Evolutionary conservation across 30 jellyfish, hydroid and myxozoan species (phyloP).

Genomic region (Turritopsis rubra): DNA sequence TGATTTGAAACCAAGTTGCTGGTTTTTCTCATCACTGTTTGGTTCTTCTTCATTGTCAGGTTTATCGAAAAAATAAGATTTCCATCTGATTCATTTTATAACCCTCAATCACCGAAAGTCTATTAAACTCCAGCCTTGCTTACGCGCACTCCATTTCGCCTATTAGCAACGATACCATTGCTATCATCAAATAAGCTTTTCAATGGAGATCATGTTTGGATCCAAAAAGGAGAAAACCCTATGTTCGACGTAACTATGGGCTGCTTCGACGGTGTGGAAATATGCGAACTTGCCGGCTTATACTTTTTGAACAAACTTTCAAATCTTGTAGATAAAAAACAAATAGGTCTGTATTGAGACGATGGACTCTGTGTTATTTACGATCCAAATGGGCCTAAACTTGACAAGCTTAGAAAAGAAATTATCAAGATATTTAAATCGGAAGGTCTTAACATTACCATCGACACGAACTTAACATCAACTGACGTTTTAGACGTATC

Average conservation of each 20-base stretch:
- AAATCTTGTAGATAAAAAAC: slow-evolving; percentile 4
- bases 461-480: neutral
- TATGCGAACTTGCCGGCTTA: no score
- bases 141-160: no score
- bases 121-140: no score
- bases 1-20: slow-evolving; percentile 1
- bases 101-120: no score
- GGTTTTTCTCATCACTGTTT: slow-evolving; percentile 5
- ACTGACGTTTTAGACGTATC: slow-evolving; percentile 12
- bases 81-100: neutral
- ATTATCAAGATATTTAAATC: neutral
- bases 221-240: no score
- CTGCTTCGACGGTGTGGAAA: no score
- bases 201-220: no score
- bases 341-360: slow-evolving; percentile 5
- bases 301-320: no score
- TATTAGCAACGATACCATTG: no score
- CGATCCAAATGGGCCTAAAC: slow-evolving; percentile 7
- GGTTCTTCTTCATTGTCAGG: slow-evolving; percentile 3
- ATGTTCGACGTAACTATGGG: no score
- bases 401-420: slow-evolving; percentile 9
- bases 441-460: slow-evolving; percentile 6
- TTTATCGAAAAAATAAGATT: slow-evolving; percentile 1
- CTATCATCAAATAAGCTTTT: no score
- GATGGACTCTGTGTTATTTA: slow-evolving; percentile 9